Evolutionary conservation across 1,140 invertebrate species (phyloP), one percentile per base, ranked within the genome.

Genomic region (Paraescarpia echinospica): DNA sequence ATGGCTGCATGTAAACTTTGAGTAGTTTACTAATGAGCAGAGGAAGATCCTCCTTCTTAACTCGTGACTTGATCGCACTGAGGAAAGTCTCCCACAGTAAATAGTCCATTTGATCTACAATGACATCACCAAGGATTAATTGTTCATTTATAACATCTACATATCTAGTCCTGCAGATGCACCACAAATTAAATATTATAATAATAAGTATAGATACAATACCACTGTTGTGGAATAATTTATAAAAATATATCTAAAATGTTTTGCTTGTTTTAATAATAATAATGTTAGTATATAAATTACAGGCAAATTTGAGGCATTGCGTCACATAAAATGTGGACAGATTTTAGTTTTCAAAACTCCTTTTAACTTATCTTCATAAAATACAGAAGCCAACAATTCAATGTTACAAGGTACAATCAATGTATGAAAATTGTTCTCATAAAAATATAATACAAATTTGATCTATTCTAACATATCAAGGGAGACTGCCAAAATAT

Each of bases 31-130:
- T 98, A 1, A 97, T 97, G 27, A 98, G 95, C 34, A 98, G 96
- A 1, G 98, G 98, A 88, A 98, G 95, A 94, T 97, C 95, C 96
- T 94, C 94, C 96, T 97, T 96, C 93, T 96, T 97, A 1, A 96
- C 95, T 77, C 93, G 94, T 95, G 96, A 96, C 97, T 98, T 96
- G 97, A 97, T 96, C 22, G 98, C 98, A 94, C 97, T 97, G 31
- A 98, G 96, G 95, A 99, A 98, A 94, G 98, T 98, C 94, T 97
- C 97, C 92, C 97, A 96, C 6, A 99, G 95, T 33, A 98, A 95
- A 1, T 97, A 96, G 95, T 98, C 98, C 97, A 98, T 97, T 94
- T 97, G 90, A 97, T 96, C 94, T 90, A 59, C 34, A 92, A 35
- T 33, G 33, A 51, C 48, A 51, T 12, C 59, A 77, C 8, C 2